Base-by-base conservation (phyloP, 2,888 invertebrate species). In the Catotricha subobsoleta region DNA sequence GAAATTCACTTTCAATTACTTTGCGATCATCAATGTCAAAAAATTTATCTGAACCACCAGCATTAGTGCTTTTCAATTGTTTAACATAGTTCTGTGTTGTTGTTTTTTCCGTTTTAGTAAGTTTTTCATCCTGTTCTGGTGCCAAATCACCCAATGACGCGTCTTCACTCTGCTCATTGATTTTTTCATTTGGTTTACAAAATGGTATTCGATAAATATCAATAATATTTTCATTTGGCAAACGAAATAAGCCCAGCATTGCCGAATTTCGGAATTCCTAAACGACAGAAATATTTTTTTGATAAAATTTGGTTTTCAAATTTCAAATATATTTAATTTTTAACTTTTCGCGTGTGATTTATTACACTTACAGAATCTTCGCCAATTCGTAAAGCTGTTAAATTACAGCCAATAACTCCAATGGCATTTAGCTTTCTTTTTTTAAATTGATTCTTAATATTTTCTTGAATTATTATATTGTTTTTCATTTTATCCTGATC, bases 361-460 rank as follows among this genome's bases (percentile, higher is more conserved):
- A n/a, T n/a, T n/a, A n/a, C n/a, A n/a, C n/a, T 50, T 45, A 61
- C 60, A 51, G 59, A 57, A 40, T 59, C 58, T 18, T 60, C 59
- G 20, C 57, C 54, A 19, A 55, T 60, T 33, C 55, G 56, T 23
- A 59, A 45, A 3, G 60, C 58, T 12, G 63, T 58, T 57, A 61
- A 59, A 21, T 60, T 59, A 44, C 62, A 60, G 48, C 62, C 61
- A 18, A 63, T 58, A 10, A 63, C 58, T 35, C 59, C 56, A 0
- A 63, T 58, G 9, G 58, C 59, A 52, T 61, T 57, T 28, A 59
- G 51, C 3, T 55, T 50, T 46, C 46, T 38, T 43, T 43, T 39
- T 41, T 48, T 45, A 36, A 53, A 52, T 1, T 48, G 50, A 41
- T 55, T 54, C 2, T 51, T 48, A 40, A 49, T 52, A 43, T 53